phyloP scores from a whole-genome alignment of 2,797 vertebrate species.

The Iguana delicatissima region DNA sequence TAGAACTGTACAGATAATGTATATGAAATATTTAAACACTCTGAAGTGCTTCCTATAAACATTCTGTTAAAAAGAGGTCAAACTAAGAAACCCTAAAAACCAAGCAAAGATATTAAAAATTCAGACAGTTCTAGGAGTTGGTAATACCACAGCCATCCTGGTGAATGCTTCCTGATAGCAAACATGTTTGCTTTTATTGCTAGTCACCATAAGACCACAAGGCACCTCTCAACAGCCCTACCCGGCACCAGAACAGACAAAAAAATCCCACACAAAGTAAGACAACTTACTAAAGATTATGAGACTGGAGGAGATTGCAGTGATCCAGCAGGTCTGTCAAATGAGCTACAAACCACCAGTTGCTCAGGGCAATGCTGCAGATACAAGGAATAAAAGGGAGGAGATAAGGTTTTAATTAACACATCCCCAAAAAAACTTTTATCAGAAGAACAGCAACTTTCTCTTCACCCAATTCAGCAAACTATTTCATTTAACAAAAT shows the following conservation, averaged over 20 bases:
- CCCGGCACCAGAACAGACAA: no score
- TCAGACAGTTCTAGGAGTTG: neutral
- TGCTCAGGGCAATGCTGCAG: constrained; percentile 92
- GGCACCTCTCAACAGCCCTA: neutral
- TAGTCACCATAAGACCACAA: neutral
- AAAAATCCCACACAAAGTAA: neutral
- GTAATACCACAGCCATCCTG: neutral
- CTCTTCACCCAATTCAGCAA: neutral
- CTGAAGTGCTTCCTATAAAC: neutral
- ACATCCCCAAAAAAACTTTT: neutral
- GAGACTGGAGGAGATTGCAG: constrained; percentile 95
- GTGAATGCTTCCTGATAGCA: neutral
- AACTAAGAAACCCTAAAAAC: neutral
- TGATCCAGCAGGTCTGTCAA: constrained; percentile 96
- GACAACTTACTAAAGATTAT: constrained; percentile 92
- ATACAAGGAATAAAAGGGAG: constrained; percentile 34
- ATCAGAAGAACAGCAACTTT: neutral
- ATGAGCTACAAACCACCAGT: constrained; percentile 99
- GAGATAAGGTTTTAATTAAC: neutral
- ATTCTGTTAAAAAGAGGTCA: neutral
- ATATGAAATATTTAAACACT: neutral
- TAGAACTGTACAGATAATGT: neutral
- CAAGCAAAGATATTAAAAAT: neutral
- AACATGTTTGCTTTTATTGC: neutral
- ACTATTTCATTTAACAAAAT: neutral